Conservation (phyloP, 2,113 vertebrate species). For the Aviceda subcristata region DNA sequence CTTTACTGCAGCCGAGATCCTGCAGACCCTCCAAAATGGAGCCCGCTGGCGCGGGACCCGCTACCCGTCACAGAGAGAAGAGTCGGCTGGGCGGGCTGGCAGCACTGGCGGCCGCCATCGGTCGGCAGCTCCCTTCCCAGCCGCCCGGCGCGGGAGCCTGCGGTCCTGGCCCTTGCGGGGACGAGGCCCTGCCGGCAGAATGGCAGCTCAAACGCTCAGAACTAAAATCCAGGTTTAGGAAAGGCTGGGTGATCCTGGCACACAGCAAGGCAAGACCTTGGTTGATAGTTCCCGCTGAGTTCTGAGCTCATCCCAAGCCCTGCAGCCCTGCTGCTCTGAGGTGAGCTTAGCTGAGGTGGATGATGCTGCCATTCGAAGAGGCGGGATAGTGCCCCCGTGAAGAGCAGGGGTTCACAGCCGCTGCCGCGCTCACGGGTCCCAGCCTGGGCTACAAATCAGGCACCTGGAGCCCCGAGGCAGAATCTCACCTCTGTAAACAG, state of each 20-base stretch:
- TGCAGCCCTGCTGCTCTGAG: background rate
- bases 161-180: background rate
- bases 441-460: background rate
- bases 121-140: background rate
- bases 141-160: too few species aligned
- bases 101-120: background rate
- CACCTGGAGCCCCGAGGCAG: background rate
- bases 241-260: background rate
- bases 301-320: background rate
- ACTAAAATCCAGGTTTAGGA: background rate
- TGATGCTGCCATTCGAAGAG: background rate
- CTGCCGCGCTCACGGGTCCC: background rate
- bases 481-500: background rate
- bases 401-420: background rate
- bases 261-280: background rate
- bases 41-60: fast-evolving
- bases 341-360: background rate
- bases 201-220: background rate
- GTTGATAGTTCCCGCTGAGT: background rate
- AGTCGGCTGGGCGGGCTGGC: background rate
- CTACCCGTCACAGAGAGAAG: background rate
- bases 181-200: background rate
- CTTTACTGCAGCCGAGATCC: background rate
- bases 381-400: background rate
- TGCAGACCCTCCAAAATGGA: background rate